Base-by-base conservation (phyloP, 2,113 vertebrate genomes). In the Callithrix jacchus region DNA sequence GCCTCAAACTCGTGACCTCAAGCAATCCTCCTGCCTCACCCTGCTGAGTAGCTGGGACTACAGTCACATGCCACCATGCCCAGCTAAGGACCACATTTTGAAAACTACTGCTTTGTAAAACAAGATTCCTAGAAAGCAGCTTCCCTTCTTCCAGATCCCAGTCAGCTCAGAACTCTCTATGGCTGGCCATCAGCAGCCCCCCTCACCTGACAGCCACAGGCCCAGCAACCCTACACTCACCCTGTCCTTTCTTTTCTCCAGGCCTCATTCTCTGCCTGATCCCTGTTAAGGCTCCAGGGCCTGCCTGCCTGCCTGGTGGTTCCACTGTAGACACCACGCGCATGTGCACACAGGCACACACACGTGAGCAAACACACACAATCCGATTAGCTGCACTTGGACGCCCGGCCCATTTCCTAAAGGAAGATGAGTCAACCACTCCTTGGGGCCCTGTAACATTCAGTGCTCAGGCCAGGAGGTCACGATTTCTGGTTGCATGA, bases 401-500 rank as follows among this genome's bases (percentile, higher is more conserved):
- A 77, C 37, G 86, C 82, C 91, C 91, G 52, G 58, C 71, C 76
- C 1, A 3, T 96, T 76, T 96, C 89, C 93, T 97, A 66, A 42
- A 66, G 68, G 42, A 83, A 97, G 91, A 95, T 79, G 88, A 97
- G 45, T 91, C 88, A 95, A 92, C 35, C n/a, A 70, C 37, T 96
- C 66, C 73, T 94, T 45, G 6, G 86, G 85, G 88, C 66, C 91
- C 56, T 73, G 73, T 0, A 10, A 93, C 73, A 80, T 96, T 61
- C 94, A 93, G 79, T 64, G 88, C 93, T 96, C 82, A 47, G 56
- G 85, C 82, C 83, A 66, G 76, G 54, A 92, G 96, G 97, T 97
- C 95, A 95, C 47, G 82, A 84, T 92, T 93, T 82, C 88, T 66
- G 68, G 91, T 96, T 91, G 95, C 2, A 40, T 8, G 8, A 89